These are phyloP conservation scores for Ciconia boyciana DNA, from an alignment of 2,113 vertebrate species.

Conservation along the genomic window DNA sequence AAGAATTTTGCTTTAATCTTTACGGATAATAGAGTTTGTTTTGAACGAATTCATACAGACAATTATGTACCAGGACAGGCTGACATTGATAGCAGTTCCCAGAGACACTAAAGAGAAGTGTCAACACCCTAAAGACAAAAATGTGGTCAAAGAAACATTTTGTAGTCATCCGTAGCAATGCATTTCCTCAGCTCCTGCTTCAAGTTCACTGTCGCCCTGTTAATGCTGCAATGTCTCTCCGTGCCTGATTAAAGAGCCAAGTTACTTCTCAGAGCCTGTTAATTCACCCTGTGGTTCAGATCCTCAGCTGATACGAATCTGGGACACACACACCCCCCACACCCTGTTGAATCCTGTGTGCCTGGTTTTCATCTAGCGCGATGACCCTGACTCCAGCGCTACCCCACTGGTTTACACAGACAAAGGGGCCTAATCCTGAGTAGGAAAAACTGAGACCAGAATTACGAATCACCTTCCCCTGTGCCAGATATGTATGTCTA, in stretches of 20 bases:
- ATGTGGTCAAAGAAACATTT: not conserved
- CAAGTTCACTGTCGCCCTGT: not conserved
- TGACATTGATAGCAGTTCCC: slow-evolving; percentile 11
- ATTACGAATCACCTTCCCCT: not conserved
- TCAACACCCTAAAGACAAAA: slow-evolving; percentile 5
- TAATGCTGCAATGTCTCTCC: not conserved
- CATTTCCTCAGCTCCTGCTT: not conserved
- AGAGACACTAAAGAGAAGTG: slow-evolving; percentile 29
- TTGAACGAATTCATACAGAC: slow-evolving; percentile 38
- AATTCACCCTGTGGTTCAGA: not conserved
- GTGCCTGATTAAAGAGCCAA: not conserved
- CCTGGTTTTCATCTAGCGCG: not conserved
- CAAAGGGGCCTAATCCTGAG: not conserved
- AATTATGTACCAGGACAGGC: slow-evolving; percentile 5
- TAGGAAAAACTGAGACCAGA: not conserved
- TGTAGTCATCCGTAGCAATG: not conserved
- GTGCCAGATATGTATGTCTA: not conserved
- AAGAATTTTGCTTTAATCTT: slow-evolving; percentile 28
- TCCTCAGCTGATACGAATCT: not conserved
- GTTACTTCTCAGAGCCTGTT: not conserved
- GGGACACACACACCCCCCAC: too few relatives aligned
- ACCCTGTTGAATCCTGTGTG: not conserved
- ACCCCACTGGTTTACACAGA: not conserved
- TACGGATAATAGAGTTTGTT: not conserved
- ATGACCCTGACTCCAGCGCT: not conserved